These are phyloP conservation scores for Furcifer pardalis DNA, from an alignment of 2,797 vertebrate genomes.

Conservation along the genomic window DNA sequence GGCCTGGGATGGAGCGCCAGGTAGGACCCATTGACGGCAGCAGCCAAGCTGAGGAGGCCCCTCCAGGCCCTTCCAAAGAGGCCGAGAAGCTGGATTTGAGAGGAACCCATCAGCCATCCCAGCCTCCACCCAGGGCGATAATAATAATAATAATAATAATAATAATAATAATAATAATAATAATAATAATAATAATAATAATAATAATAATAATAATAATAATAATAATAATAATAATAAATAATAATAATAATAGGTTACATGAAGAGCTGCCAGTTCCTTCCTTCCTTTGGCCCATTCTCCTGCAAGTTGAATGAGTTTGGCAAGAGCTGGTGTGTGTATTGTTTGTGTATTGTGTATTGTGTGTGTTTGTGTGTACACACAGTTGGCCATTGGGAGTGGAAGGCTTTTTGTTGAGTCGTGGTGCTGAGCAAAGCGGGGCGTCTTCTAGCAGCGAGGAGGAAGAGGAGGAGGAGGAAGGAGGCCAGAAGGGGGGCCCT, in stretches of 20 bases:
- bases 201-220: too few species aligned
- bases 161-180: too few species aligned
- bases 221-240: too few species aligned
- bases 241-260: too few species aligned
- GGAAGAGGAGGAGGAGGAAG: accelerated
- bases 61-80: not conserved
- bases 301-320: not conserved
- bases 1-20: not conserved
- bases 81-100: not conserved
- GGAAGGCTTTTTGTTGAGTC: not conserved
- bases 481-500: accelerated
- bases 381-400: not conserved
- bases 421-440: too few species aligned
- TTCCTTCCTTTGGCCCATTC: too few species aligned
- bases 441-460: not conserved
- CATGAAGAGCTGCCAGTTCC: not conserved
- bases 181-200: too few species aligned
- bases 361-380: too few species aligned
- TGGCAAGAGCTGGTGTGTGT: not conserved
- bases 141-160: too few species aligned
- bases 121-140: too few species aligned
- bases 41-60: accelerated
- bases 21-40: not conserved
- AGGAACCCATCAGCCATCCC: too few species aligned
- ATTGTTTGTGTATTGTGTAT: too few species aligned